Evolutionary conservation across 2,888 invertebrate genomes (phyloP).

Genomic region (Scaptodrosophila latifasciaeformis): DNA sequence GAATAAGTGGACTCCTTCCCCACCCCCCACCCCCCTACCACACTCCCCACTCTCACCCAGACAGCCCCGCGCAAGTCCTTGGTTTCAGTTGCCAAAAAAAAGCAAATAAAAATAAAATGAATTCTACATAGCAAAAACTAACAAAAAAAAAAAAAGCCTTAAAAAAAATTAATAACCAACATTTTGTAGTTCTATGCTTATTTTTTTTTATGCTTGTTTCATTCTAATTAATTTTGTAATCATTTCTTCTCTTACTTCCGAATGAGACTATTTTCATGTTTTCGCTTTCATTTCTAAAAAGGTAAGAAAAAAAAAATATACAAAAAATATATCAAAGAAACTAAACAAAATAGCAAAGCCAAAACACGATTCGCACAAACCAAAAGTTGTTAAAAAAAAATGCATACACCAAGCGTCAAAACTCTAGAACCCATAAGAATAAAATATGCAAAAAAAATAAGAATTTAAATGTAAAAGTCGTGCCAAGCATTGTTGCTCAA

Average conservation of each 20-base stretch:
- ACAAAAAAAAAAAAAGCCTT: constrained; percentile 25
- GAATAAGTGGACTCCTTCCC: too few relatives aligned
- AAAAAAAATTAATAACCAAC: constrained; percentile 22
- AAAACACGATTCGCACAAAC: neutral
- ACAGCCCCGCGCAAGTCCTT: too few relatives aligned
- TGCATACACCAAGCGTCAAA: neutral
- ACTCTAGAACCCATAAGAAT: neutral
- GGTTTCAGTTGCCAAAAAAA: constrained; percentile 2
- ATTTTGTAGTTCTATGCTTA: constrained; percentile 44
- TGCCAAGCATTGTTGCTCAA: constrained; percentile 22
- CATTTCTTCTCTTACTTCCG: constrained; percentile 24
- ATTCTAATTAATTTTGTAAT: constrained; percentile 18
- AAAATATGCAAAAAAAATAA: neutral
- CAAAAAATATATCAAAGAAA: constrained; percentile 12
- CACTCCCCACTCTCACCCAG: too few relatives aligned
- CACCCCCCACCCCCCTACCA: too few relatives aligned
- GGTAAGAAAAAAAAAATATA: constrained; percentile 29
- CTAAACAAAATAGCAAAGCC: constrained; percentile 17
- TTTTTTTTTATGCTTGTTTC: constrained; percentile 28
- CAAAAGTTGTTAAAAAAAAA: neutral
- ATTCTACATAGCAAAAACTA: constrained; percentile 60
- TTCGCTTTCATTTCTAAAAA: constrained; percentile 40
- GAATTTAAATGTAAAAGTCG: constrained; percentile 37
- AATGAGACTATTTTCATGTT: constrained; percentile 27
- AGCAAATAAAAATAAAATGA: constrained; percentile 27